Evolutionary conservation across 1,140 invertebrate genomes (phyloP).

Genomic region (Ostrea edulis): DNA sequence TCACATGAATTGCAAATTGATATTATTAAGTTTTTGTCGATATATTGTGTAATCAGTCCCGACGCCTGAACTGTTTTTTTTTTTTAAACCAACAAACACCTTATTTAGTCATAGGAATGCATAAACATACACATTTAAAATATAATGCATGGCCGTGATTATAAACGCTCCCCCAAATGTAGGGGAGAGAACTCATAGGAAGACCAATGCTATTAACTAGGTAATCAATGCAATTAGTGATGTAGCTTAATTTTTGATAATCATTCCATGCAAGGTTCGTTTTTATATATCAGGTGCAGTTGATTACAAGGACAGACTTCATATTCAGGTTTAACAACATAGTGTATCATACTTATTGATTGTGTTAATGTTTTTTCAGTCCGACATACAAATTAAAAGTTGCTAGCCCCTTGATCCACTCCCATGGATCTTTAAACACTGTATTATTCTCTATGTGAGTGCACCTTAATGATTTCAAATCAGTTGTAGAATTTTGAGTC

Average conservation of each 20-base stretch:
- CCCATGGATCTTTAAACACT: too few relatives aligned
- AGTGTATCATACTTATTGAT: too few relatives aligned
- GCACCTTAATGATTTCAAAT: too few relatives aligned
- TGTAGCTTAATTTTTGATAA: not conserved
- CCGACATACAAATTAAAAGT: too few relatives aligned
- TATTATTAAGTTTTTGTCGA: conserved; percentile 1
- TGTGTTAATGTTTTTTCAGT: too few relatives aligned
- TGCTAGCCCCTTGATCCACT: too few relatives aligned
- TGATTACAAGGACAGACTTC: too few relatives aligned
- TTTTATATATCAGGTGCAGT: not conserved
- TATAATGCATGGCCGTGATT: not conserved
- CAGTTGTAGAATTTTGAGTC: too few relatives aligned
- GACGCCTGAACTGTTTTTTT: not conserved
- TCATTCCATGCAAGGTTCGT: not conserved
- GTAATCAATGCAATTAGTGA: not conserved
- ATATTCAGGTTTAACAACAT: too few relatives aligned
- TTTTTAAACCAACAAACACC: not conserved
- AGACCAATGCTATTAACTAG: not conserved
- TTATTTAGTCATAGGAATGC: not conserved
- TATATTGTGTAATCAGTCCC: conserved; percentile 1
- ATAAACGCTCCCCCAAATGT: not conserved
- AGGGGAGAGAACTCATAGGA: not conserved
- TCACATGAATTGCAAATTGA: conserved; percentile 11
- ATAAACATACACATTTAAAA: not conserved
- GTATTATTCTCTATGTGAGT: too few relatives aligned